Conservation (phyloP, 64 coral and sea anemone species). For the Pocillopora verrucosa region DNA sequence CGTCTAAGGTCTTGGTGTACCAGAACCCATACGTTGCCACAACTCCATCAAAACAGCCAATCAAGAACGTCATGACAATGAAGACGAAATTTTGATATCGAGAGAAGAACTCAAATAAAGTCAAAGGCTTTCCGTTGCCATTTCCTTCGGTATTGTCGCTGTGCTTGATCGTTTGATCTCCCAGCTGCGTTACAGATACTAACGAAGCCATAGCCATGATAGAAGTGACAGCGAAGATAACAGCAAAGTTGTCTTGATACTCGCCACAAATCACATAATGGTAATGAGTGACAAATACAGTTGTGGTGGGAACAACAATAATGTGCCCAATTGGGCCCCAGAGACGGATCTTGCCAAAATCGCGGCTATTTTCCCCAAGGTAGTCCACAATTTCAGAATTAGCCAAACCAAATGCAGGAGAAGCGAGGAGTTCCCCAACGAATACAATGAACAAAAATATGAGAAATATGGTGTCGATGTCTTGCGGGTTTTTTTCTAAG, state of each 20-base stretch:
- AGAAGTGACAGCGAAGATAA: slow-evolving; percentile 11
- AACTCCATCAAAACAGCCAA: slow-evolving; percentile 32
- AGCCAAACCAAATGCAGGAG: slow-evolving; percentile 6
- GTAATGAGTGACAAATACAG: not conserved
- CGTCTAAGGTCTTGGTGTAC: slow-evolving; percentile 33
- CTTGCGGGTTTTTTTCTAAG: not conserved
- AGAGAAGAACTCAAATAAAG: not conserved
- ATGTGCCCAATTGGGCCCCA: slow-evolving; percentile 31
- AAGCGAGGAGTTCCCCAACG: slow-evolving; percentile 18
- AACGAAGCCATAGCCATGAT: slow-evolving; percentile 6
- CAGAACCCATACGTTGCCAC: slow-evolving; percentile 13
- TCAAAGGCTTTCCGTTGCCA: not conserved
- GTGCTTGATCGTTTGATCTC: not conserved
- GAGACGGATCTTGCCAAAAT: slow-evolving; percentile 16
- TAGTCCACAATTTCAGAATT: slow-evolving; percentile 38
- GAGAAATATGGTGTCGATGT: slow-evolving; percentile 7
- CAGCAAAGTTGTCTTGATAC: slow-evolving; percentile 31
- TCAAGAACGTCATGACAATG: slow-evolving; percentile 12
- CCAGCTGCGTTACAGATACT: not conserved
- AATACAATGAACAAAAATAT: slow-evolving; percentile 29
- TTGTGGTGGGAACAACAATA: not conserved
- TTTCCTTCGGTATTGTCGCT: not conserved
- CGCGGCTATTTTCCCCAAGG: slow-evolving; percentile 26
- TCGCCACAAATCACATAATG: slow-evolving; percentile 32
- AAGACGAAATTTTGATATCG: slow-evolving; percentile 32